Base-by-base conservation (phyloP, 2,113 vertebrate species). In the Pseudolaguvia tuberculata region DNA sequence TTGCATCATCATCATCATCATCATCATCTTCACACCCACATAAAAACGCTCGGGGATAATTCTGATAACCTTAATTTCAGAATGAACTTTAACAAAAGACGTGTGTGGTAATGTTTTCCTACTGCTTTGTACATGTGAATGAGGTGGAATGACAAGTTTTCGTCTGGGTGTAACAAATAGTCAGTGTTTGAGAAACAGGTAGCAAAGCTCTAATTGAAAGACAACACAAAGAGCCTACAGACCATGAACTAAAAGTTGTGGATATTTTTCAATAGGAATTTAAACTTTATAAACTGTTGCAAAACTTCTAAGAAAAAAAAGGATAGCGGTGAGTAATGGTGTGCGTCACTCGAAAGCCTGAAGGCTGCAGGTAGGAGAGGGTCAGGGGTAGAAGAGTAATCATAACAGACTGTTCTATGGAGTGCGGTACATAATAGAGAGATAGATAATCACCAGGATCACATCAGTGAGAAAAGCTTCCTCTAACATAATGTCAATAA, bases 391-490 rank as follows among this genome's bases (percentile, higher is more conserved):
- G 15, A 15, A 57, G 13, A 29, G 29, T n/a, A 12, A 39, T 14
- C 59, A 21, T 5, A 35, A 31, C 57, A 63, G 31, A 42, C n/a
- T 7, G 39, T 65, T 65, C 62, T 66, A 76, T 79, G 62, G n/a
- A 76, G 47, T 23, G 13, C n/a, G 71, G 27, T n/a, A 47, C 23
- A 20, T 14, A 15, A 55, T 45, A 23, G 13, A 18, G 12, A 20
- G 56, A 51, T 45, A 48, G 20, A 75, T 72, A 70, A 53, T 81
- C 76, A 81, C 50, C 20, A 23, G 57, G 50, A 68, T 67, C 74
- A 29, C 23, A 69, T n/a, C 17, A 67, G n/a, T n/a, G n/a, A n/a
- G n/a, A n/a, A n/a, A n/a, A n/a, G n/a, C n/a, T n/a, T n/a, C n/a
- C n/a, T n/a, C n/a, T n/a, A n/a, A n/a, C n/a, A n/a, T n/a, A n/a